phyloP scores from a whole-genome alignment of 2,888 invertebrate genomes.

The Netelia inedita region DNA sequence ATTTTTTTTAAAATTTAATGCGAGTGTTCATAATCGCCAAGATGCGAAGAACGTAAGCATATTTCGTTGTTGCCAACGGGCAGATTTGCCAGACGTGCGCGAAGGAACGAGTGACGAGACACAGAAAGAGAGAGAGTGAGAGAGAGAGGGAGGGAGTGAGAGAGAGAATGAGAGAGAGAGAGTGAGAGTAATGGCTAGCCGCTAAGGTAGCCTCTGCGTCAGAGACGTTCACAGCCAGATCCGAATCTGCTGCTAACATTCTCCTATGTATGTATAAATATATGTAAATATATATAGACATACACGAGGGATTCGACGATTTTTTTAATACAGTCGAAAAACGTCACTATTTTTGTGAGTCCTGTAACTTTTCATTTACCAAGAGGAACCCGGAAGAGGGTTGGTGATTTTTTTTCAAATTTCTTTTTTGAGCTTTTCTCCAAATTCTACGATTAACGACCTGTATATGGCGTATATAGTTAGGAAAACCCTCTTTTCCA shows the following conservation, averaged over 20 bases:
- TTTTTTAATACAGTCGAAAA: too few relatives aligned
- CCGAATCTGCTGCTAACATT: constrained; percentile 2
- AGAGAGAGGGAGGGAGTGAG: background rate
- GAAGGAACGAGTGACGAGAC: constrained; percentile 39
- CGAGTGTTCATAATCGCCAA: background rate
- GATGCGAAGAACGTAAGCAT: background rate
- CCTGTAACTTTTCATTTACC: too few relatives aligned
- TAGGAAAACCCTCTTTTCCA: too few relatives aligned
- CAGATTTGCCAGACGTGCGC: constrained; percentile 33
- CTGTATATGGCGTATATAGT: too few relatives aligned
- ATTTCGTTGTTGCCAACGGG: constrained; percentile 22
- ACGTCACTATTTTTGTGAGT: too few relatives aligned
- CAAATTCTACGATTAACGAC: too few relatives aligned
- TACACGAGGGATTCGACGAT: too few relatives aligned
- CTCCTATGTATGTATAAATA: background rate
- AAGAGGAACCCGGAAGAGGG: too few relatives aligned
- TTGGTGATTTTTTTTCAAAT: too few relatives aligned
- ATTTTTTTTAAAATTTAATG: background rate
- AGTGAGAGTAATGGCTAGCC: background rate
- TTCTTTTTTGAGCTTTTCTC: too few relatives aligned
- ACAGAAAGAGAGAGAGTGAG: constrained; percentile 28
- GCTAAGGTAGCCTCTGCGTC: constrained; percentile 3
- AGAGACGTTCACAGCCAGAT: constrained; percentile 11
- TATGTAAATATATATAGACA: too few relatives aligned
- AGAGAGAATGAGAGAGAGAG: background rate